These are phyloP conservation scores for Corapipo altera DNA, from an alignment of 2,113 vertebrate species.

Conservation along the genomic window DNA sequence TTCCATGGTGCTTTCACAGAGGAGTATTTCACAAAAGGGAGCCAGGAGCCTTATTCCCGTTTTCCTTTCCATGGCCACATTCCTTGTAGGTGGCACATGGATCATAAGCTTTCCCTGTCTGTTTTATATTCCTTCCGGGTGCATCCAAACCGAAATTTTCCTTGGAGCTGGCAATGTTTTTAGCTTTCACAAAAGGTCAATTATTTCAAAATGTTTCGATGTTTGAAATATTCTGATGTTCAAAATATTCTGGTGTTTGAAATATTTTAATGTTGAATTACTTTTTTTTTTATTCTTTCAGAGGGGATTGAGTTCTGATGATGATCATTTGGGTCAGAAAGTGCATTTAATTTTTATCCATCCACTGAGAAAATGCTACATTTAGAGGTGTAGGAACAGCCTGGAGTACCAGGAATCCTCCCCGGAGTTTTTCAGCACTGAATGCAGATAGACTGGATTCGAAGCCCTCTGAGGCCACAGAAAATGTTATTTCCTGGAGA, in stretches of 20 bases:
- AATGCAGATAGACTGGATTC: too few species aligned
- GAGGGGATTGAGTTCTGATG: fast-evolving
- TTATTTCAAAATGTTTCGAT: neutral
- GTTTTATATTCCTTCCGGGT: neutral
- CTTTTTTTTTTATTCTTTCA: neutral
- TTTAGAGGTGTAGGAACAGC: neutral
- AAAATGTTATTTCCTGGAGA: neutral
- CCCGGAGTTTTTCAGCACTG: neutral
- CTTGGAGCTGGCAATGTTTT: neutral
- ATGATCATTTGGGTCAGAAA: neutral
- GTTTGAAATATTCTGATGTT: neutral
- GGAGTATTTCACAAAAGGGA: neutral
- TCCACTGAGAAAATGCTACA: neutral
- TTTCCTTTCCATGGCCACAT: neutral
- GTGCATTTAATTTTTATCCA: fast-evolving
- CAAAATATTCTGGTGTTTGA: neutral
- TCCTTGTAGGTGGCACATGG: neutral
- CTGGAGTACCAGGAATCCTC: neutral
- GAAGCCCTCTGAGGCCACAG: neutral
- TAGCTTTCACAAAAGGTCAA: neutral
- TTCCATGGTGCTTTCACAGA: neutral
- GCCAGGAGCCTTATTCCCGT: neutral
- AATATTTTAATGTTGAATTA: neutral
- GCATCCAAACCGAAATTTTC: neutral
- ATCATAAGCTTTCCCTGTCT: neutral